Evolutionary conservation across 2,113 vertebrate species (phyloP), one percentile per base, ranked within the genome.

Genomic region (Cranoglanis bouderius): DNA sequence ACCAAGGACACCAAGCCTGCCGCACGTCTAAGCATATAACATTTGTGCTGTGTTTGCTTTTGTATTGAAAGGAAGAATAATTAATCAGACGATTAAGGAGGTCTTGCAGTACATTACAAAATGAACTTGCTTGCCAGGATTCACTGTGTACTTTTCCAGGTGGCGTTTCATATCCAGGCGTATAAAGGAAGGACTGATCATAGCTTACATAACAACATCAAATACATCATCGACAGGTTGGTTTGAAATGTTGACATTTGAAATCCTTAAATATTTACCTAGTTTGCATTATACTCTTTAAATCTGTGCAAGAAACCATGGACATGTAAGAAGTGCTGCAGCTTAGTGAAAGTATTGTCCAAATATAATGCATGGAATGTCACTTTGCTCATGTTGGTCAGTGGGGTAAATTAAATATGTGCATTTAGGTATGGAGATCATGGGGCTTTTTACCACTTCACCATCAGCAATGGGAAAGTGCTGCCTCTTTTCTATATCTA

Each of bases 401-500:
- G 6, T 59, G 32, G 14, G 21, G 6, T 59, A 75, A 63, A 18
- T 80, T 83, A 61, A 43, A 40, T 29, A n/a, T 89, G 53, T 88
- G 46, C 46, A 40, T 70, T 51, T 90, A 98, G 97, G 90, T 98
- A 98, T 26, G 97, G 97, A 82, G 95, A 96, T n/a, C 97, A 97
- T 7, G 93, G 94, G n/a, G 97, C 97, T 78, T 98, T 98, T 93
- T 98, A 97, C 93, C 94, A 94, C 80, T 97, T 97, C 93, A 95
- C 92, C 89, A 96, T 95, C 87, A 97, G 95, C 93, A 96, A 95
- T 12, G 96, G 97, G 6, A 96, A 90, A 88, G 94, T 95, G 81
- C 95, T 98, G 90, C 97, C 97, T 0, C 94, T 98, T 63, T 97
- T 98, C 91, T 98, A 98, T 65, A 94, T 97, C 90, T 98, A 98